These are phyloP conservation scores for Euspilapteryx auroguttella DNA, from an alignment of 2,888 invertebrate genomes.

Conservation along the genomic window DNA sequence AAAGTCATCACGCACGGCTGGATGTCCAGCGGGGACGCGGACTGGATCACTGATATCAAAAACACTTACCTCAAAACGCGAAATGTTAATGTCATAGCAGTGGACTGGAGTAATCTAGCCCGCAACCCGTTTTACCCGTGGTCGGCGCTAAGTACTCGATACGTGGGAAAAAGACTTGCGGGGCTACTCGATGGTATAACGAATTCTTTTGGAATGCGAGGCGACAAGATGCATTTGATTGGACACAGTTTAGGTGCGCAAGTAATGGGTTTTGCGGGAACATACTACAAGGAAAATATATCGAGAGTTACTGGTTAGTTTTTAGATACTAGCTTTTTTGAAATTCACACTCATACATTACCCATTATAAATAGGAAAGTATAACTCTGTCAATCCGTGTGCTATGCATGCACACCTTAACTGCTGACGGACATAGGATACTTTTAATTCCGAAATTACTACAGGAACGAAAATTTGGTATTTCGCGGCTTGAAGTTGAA, in stretches of 20 bases:
- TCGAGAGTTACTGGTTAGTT: constrained; percentile 67
- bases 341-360: too few species aligned
- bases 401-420: too few species aligned
- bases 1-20: constrained; percentile 60
- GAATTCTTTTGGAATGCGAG: constrained; percentile 15
- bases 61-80: constrained; percentile 28
- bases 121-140: constrained; percentile 33
- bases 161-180: constrained; percentile 34
- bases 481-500: too few species aligned
- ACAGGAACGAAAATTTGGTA: too few species aligned
- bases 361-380: too few species aligned
- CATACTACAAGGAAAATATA: constrained; percentile 37
- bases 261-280: constrained; percentile 61
- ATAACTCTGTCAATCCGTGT: too few species aligned
- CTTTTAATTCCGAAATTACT: too few species aligned
- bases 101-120: constrained; percentile 47
- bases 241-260: constrained; percentile 66
- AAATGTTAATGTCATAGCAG: constrained; percentile 50
- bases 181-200: constrained; percentile 21
- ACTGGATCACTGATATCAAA: constrained; percentile 41
- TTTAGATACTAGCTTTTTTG: too few species aligned
- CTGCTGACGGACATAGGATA: too few species aligned
- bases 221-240: constrained; percentile 30
- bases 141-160: constrained; percentile 39
- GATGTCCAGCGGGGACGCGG: constrained; percentile 32